Base-by-base conservation (phyloP, 2,888 invertebrate species). In the Ditylenchus weischeri region DNA sequence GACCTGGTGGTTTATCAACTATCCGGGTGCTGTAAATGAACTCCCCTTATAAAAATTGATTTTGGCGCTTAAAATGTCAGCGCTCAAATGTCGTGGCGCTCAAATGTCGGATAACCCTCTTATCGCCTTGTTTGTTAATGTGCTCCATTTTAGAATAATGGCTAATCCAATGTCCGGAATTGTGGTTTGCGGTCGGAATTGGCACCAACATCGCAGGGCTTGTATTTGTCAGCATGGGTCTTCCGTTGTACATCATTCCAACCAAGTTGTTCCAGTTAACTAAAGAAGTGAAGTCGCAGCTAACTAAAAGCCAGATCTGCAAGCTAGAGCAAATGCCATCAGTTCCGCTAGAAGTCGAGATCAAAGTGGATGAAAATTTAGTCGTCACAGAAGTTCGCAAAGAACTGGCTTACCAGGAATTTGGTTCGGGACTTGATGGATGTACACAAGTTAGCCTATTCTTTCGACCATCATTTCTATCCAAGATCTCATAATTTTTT, bases 221-320 rank as follows among this genome's bases (percentile, higher is more conserved):
- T 11, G 59, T 58, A 6, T 58, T 58, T 15, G 38, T 36, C 21
- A 29, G 38, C 35, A 58, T 23, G 21, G 8, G 29, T 11, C 35
- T 11, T 6, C 59, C 59, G 21, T 23, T 58, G 38, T 58, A 58
- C 59, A 58, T 58, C 29, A 21, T 58, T 19, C 59, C 59, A 36
- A n/a, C 35, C 6, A 19, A 58, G 7, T 19, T 58, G n/a, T 58
- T 58, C 59, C 6, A 35, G 8, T n/a, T 58, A 23, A 8, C 23
- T 6, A n/a, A 29, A 36, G 11, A 58, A 58, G 38, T 11, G 38
- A 29, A 36, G 13, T 6, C 23, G 7, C 8, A 5, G 6, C 59
- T 58, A 6, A 21, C 59, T 7, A 58, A 58, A 58, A 58, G 35
- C 35, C 59, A 58, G 59, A 58, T 58, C 19, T 8, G 7, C 35